Base-by-base conservation (phyloP, 2,797 vertebrate species). In the Acrossocheilus fasciatus region DNA sequence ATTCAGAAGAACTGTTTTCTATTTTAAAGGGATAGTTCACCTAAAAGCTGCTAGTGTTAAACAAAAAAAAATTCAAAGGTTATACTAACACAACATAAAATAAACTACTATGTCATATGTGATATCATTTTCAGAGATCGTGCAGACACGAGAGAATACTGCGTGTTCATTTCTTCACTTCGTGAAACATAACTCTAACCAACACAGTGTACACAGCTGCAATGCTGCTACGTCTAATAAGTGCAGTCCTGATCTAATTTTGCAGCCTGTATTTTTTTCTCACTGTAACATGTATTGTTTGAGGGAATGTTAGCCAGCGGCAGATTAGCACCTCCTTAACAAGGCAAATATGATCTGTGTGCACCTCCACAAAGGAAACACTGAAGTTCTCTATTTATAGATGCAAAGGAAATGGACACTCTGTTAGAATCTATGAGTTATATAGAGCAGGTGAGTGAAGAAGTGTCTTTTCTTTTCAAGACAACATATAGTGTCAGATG, bases 241-340 rank as follows among this genome's bases (percentile, higher is more conserved):
- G 88, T 94, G 94, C 93, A 93, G 93, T 92, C 92, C 91, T 92
- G 94, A 95, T 95, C 93, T 92, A 88, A 91, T 95, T 94, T 94
- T 93, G 91, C 86, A 92, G 64, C n/a, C 45, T 84, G 91, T 93
- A 94, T 93, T 91, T 94, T 72, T 68, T 43, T 30, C 45, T 84
- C 66, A 79, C 52, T 85, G 90, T 93, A 93, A 94, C 93, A 91
- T 93, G 93, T 93, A 94, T 94, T 95, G 94, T 95, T 94, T 93
- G 88, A 93, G 90, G 89, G 88, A 90, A 88, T 94, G 92, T 91
- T 94, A 93, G 93, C 94, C 94, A 95, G 92, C 92, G 93, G 94
- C 94, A 95, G 94, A 94, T 95, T 95, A 94, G 93, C 95, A 94
- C 94, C 94, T 94, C 92, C 92, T 93, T 92, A 93, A 91, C 88